Evolutionary conservation across 2,113 vertebrate species (phyloP), one percentile per base, ranked within the genome.

Genomic region (Beaufortia kweichowensis): DNA sequence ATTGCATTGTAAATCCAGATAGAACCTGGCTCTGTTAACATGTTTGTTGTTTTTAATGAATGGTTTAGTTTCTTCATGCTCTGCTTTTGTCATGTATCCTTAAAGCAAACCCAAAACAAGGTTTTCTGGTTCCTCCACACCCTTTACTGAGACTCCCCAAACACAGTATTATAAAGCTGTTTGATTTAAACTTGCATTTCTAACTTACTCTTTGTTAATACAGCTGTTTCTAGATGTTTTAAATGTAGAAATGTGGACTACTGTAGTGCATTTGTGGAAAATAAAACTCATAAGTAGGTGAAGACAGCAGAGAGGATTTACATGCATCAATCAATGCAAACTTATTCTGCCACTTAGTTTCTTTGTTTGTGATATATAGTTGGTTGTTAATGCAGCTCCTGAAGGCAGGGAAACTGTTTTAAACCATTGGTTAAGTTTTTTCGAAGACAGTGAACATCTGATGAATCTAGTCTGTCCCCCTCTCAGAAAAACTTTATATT

Each of bases 81-180:
- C 9, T 10, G 35, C 35, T 11, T 10, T 48, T 69, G 15, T 6
- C 24, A 53, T 55, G 2, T 14, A 14, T 31, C 5, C 66, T 10
- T 23, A 53, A 53, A 31, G 24, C 43, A 29, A 31, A 29, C 17
- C 0, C 26, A 31, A 9, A 50, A 66, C 63, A 50, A 66, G 43
- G 24, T 67, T 67, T 31, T 67, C 65, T 50, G 43, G 64, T 67
- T 67, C 7, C 15, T 46, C 64, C 41, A 29, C 19, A 33, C 28
- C 31, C 33, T 14, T 39, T 6, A 39, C 4, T 12, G 10, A 23
- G 11, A 14, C 62, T 23, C 12, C 10, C n/a, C 14, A 62, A 64
- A 41, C 21, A 39, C 48, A n/a, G 6, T 0, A 1, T 12, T 39
- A 23, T 15, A 64, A 33, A 15, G 28, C 57, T 28, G 19, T 53